Conservation (phyloP, 1,140 invertebrate species). For the Drosophila bifasciata region DNA sequence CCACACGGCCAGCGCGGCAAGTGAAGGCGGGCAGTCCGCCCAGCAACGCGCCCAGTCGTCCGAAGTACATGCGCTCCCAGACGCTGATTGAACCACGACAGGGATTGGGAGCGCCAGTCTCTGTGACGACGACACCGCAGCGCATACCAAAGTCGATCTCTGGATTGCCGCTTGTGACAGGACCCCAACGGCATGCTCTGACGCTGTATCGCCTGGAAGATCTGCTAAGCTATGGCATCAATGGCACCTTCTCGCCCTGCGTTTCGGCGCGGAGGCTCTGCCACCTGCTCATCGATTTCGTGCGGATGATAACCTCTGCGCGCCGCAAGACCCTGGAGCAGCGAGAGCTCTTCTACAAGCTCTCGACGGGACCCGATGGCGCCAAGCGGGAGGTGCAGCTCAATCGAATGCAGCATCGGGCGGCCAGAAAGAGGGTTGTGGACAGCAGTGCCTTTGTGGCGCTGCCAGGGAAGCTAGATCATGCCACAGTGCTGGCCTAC, state of each 20-base stretch:
- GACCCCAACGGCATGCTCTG: constrained; percentile 92
- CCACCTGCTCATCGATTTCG: constrained; percentile 91
- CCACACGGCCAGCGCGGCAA: constrained; percentile 62
- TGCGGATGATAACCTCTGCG: constrained; percentile 90
- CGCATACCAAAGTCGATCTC: constrained; percentile 84
- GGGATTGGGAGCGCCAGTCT: constrained; percentile 38
- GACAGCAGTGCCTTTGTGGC: constrained; percentile 85
- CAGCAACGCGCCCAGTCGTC: constrained; percentile 64
- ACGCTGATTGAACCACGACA: constrained; percentile 84
- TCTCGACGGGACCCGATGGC: constrained; percentile 87
- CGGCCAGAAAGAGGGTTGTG: constrained; percentile 74
- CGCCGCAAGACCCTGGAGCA: constrained; percentile 92
- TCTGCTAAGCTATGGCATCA: constrained; percentile 90
- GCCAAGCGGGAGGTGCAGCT: constrained; percentile 88
- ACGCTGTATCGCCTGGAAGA: constrained; percentile 92
- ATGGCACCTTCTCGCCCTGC: constrained; percentile 86
- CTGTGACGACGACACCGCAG: constrained; percentile 39
- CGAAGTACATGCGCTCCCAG: constrained; percentile 85
- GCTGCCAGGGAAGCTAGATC: constrained; percentile 96
- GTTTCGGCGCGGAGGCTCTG: constrained; percentile 88
- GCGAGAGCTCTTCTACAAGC: constrained; percentile 90
- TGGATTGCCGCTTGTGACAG: constrained; percentile 90
- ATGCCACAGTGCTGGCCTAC: constrained; percentile 94
- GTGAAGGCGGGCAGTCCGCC: constrained; percentile 55
- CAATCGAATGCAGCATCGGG: constrained; percentile 87